Evolutionary conservation across 2,888 invertebrate genomes (phyloP), one percentile per base, ranked within the genome.

Genomic region (Apotomis turbidana): DNA sequence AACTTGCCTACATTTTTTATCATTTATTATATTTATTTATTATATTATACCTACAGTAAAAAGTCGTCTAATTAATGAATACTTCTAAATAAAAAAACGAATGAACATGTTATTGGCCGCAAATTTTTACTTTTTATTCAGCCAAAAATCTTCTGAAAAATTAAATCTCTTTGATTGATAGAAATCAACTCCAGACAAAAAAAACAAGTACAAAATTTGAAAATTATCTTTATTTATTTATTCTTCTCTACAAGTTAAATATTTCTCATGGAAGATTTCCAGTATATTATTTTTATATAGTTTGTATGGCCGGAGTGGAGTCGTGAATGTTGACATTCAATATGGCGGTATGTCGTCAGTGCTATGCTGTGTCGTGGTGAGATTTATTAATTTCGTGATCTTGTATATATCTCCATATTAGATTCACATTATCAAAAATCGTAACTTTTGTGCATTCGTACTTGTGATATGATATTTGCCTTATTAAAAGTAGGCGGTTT

Each of bases 291-390:
- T 70, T 66, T 73, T 78, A 77, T 77, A 77, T 75, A 74, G 78
- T 79, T 81, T 85, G 82, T 83, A 86, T 83, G 88, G 86, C 83
- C 84, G 82, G 85, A 87, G 85, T 85, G 83, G 84, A 90, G 86
- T 87, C 85, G 87, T 88, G 87, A 87, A 89, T 91, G 92, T 96
- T 96, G 96, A 96, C 96, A 96, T 96, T 96, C 96, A 97, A 97
- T 96, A 97, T 97, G 97, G 97, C 97, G 97, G 97, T 96, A 96
- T 97, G 97, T 97, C 97, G 96, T 96, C 97, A 97, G 97, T 97
- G 97, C 97, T 96, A 96, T 97, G 97, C 97, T 97, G 97, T 97
- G 97, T 97, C 97, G 97, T 97, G 97, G 97, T 97, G 95, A 96
- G 97, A 96, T 94, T 93, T 91, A 86, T 83, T 89, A 85, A 89